Base-by-base conservation (phyloP, 2,888 invertebrate genomes). In the Ypsolopha sequella region DNA sequence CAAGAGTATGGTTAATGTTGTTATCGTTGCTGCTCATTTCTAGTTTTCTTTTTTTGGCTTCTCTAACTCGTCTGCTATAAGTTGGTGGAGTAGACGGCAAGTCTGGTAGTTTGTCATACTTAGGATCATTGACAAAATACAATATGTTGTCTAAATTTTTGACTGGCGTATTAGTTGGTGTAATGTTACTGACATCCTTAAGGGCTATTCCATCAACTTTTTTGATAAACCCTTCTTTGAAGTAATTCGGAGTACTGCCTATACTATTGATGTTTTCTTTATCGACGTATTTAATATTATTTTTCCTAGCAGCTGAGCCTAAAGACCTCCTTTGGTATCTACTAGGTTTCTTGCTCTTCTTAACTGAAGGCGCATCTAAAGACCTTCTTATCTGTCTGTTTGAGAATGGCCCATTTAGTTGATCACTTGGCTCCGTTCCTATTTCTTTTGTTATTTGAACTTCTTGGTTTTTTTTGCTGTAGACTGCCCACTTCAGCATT, bases 401-500 rank as follows among this genome's bases (percentile, higher is more conserved):
- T 55, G 53, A 38, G 55, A 72, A 76, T 36, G 68, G 58, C 52
- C 59, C 66, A 52, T 71, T 66, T 36, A 65, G 73, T 7, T 64
- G 60, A 6, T 71, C 68, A 47, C 59, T 60, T 7, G 65, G 62
- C 41, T 71, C 69, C 34, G 60, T 59, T 48, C 73, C 70, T 13
- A 58, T 56, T 38, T 73, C 72, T 41, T 63, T 68, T 6, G 59
- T 58, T 2, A 63, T 58, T 55, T 66, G 69, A 46, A 61, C 62
- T 7, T 80, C 80, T 67, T 81, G 81, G 53, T 76, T 84, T 56
- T 84, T 86, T 61, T 84, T 82, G 55, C 73, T 79, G 57, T 84
- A 84, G 9, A 89, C 89, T 51, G 89, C 87, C 90, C 90, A 90
- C 86, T 90, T 90, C 63, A 90, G 76, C 90, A 90, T 90, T 64